These are phyloP conservation scores for Myotis myotis DNA, from an alignment of 2,797 vertebrate species.

Conservation along the genomic window DNA sequence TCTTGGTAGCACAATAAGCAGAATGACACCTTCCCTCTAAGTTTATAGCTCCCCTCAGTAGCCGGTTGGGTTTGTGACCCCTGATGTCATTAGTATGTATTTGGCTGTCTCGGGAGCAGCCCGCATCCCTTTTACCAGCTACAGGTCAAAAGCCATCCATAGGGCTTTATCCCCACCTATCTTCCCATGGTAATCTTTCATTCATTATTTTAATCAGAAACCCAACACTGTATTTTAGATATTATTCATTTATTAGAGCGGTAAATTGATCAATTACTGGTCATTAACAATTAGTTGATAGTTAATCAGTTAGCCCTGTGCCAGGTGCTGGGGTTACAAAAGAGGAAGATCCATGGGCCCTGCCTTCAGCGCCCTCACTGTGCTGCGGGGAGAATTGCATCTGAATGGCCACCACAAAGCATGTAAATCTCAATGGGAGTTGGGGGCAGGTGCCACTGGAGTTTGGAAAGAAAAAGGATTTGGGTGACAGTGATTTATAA, in stretches of 20 bases:
- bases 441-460: neutral
- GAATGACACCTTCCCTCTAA: neutral
- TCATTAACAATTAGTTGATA: neutral
- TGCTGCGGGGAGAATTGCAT: neutral
- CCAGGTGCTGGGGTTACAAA: neutral
- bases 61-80: neutral
- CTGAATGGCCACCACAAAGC: neutral
- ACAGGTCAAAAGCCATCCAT: neutral
- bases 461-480: neutral
- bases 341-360: neutral
- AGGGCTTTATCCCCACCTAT: neutral
- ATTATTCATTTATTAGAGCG: neutral
- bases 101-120: neutral
- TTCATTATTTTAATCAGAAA: neutral
- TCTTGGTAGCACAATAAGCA: neutral
- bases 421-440: neutral
- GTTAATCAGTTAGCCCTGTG: neutral
- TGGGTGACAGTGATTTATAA: neutral
- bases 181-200: neutral
- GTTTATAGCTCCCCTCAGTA: neutral
- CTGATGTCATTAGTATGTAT: too few relatives aligned
- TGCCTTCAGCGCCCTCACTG: neutral
- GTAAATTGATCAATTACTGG: neutral
- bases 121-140: neutral
- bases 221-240: neutral